These are phyloP conservation scores for Aegotheles bennettii DNA, from an alignment of 2,113 vertebrate genomes.

Conservation along the genomic window DNA sequence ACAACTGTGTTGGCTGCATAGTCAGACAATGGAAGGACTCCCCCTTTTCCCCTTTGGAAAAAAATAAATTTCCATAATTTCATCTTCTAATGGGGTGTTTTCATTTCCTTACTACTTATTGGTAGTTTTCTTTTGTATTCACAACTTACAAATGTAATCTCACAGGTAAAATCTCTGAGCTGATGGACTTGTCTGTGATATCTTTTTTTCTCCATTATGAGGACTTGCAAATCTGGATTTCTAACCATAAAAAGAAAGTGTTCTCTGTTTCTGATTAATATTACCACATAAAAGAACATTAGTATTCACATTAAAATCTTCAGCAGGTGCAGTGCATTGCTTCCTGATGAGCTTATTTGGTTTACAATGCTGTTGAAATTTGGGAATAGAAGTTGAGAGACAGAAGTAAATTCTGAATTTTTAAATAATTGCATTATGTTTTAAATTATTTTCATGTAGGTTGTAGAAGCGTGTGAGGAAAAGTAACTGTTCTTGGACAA, in stretches of 20 bases:
- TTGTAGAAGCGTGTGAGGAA: neutral
- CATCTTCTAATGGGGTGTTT: neutral
- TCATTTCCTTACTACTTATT: neutral
- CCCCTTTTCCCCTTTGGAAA: neutral
- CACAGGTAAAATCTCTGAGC: neutral
- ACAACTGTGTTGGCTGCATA: neutral
- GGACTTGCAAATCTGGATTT: neutral
- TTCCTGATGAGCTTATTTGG: neutral
- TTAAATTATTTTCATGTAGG: neutral
- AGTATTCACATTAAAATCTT: neutral
- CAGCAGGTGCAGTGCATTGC: neutral
- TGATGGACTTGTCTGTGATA: neutral
- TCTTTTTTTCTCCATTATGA: neutral
- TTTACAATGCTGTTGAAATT: neutral
- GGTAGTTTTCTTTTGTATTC: neutral
- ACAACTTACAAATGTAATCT: neutral
- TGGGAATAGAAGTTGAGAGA: neutral
- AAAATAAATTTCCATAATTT: neutral
- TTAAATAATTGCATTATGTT: neutral
- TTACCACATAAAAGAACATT: neutral
- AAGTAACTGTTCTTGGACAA: neutral
- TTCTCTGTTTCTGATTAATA: neutral
- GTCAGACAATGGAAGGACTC: neutral
- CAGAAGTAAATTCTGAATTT: neutral
- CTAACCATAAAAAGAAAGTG: neutral